A percentile compares a stretch with the other conserved stretches of the same genome.
phyloP scores from a whole-genome alignment of 2,797 vertebrate genomes.

The Aplochiton taeniatus region DNA sequence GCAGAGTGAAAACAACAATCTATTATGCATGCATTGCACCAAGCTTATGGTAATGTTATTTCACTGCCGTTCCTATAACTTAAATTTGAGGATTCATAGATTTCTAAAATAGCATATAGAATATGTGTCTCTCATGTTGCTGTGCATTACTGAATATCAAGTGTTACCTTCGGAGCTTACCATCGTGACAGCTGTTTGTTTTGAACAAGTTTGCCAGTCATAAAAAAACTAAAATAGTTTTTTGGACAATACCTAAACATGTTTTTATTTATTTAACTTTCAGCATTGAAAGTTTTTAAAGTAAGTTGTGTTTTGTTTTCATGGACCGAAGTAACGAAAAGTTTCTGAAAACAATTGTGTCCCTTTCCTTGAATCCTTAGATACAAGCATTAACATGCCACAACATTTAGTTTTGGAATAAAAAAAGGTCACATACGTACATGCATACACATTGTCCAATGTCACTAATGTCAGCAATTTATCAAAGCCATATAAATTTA shows the following conservation, averaged over 20 bases:
- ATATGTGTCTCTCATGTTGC: slow-evolving; percentile 63
- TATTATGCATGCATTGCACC: slow-evolving; percentile 87
- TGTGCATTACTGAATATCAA: slow-evolving; percentile 55
- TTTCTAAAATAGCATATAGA: slow-evolving; percentile 73
- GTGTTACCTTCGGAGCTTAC: slow-evolving; percentile 38
- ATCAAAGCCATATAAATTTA: no score
- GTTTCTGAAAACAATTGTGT: no score
- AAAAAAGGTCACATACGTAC: no score
- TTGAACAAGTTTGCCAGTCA: neutral
- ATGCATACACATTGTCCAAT: no score
- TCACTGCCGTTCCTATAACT: slow-evolving; percentile 74
- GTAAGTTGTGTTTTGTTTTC: no score
- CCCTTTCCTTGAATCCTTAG: no score
- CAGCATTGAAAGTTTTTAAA: no score
- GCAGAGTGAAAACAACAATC: slow-evolving; percentile 85
- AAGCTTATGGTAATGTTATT: slow-evolving; percentile 87
- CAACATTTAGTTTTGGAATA: no score
- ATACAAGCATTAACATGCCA: no score
- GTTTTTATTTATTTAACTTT: slow-evolving; percentile 37
- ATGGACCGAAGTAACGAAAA: no score
- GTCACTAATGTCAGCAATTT: no score
- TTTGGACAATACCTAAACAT: slow-evolving; percentile 12
- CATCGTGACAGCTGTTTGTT: slow-evolving; percentile 43
- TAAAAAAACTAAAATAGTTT: neutral
- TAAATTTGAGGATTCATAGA: slow-evolving; percentile 70